phyloP scores from a whole-genome alignment of 2,888 invertebrate species.

The Brachyopa scutellaris region DNA sequence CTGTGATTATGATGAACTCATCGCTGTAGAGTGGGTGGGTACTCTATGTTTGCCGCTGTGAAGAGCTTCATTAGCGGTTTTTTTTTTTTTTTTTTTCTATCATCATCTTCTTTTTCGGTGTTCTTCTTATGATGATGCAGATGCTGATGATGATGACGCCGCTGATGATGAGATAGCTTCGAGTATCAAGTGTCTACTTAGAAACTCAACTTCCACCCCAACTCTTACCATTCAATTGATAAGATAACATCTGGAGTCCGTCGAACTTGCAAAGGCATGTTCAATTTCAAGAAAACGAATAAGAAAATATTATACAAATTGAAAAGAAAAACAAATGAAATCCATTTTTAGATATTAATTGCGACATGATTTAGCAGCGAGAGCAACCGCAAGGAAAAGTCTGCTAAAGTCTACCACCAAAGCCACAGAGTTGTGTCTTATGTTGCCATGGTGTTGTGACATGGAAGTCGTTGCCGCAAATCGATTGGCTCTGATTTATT shows the following conservation, averaged over 20 bases:
- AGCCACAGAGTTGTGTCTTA: slow-evolving; percentile 3
- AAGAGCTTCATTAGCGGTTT: slow-evolving; percentile 57
- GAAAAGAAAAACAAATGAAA: slow-evolving; percentile 8
- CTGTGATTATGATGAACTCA: slow-evolving; percentile 48
- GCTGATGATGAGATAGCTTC: slow-evolving; percentile 45
- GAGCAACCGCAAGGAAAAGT: slow-evolving; percentile 47
- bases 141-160: slow-evolving; percentile 30
- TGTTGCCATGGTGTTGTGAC: slow-evolving; percentile 49
- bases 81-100: slow-evolving; percentile 31
- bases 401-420: slow-evolving; percentile 19
- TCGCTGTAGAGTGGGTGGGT: background rate
- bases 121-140: slow-evolving; percentile 19
- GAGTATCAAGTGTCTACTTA: slow-evolving; percentile 33
- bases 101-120: slow-evolving; percentile 26
- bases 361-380: slow-evolving; percentile 36
- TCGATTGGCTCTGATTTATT: slow-evolving; percentile 52
- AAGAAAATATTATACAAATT: background rate
- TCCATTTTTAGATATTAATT: slow-evolving; percentile 57
- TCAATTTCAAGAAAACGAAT: slow-evolving; percentile 22
- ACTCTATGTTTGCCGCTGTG: slow-evolving; percentile 49
- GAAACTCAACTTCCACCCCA: background rate
- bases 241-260: slow-evolving; percentile 24
- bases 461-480: slow-evolving; percentile 46
- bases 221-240: slow-evolving; percentile 17
- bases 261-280: slow-evolving; percentile 17